Conservation (phyloP, 2,797 vertebrate genomes). For the Enteromius anoplus region DNA sequence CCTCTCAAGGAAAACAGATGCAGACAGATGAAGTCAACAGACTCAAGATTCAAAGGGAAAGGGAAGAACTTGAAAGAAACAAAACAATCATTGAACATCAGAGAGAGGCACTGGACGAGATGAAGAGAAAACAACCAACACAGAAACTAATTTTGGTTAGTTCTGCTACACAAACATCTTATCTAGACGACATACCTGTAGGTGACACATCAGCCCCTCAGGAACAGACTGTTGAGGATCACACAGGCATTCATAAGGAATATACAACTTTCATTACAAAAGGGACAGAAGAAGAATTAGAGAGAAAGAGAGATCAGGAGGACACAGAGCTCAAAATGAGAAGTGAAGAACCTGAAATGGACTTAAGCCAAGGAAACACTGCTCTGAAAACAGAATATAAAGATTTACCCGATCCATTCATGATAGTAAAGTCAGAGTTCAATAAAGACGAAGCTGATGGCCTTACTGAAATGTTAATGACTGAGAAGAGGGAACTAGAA, state of each 20-base stretch:
- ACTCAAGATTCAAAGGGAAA: slow-evolving; percentile 27
- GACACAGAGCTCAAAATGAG: slow-evolving; percentile 1
- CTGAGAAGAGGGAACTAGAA: slow-evolving; percentile 8
- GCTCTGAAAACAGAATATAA: not conserved
- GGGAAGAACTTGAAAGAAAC: not conserved
- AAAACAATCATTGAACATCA: slow-evolving; percentile 28
- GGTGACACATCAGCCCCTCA: slow-evolving; percentile 10
- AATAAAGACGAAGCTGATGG: slow-evolving; percentile 20
- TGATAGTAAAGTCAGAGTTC: not conserved
- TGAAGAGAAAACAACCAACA: not conserved
- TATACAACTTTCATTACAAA: not conserved
- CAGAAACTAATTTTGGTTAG: not conserved
- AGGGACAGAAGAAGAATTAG: not conserved
- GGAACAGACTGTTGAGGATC: slow-evolving; percentile 1
- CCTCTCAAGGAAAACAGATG: not conserved
- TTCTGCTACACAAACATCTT: slow-evolving; percentile 34
- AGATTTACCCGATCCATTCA: not conserved
- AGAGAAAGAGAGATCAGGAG: not conserved
- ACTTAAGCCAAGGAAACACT: not conserved
- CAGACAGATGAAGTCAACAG: slow-evolving; percentile 20
- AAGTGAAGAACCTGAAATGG: slow-evolving; percentile 4
- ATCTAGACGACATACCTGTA: not conserved
- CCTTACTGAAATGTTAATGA: not conserved
- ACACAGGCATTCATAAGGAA: not conserved
- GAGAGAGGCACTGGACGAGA: slow-evolving; percentile 1